A percentile compares a stretch with the other conserved stretches of the same genome.
phyloP scores from a whole-genome alignment of 2,888 invertebrate genomes.

The Listrodromus nycthemerus region DNA sequence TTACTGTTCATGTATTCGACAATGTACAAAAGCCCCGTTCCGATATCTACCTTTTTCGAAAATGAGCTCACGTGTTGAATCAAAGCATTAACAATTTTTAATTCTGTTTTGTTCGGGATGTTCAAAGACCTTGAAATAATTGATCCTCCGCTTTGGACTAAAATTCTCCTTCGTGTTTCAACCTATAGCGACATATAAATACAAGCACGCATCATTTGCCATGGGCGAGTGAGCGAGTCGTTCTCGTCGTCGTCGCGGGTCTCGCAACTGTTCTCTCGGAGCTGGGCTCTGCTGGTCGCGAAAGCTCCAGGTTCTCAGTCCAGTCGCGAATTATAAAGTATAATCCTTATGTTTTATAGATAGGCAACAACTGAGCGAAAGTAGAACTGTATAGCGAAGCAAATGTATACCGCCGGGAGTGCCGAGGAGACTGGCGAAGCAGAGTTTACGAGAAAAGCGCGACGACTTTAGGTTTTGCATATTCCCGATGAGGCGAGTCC shows the following conservation, averaged over 20 bases:
- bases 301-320: slow-evolving; percentile 35
- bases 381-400: background rate
- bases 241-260: slow-evolving; percentile 21
- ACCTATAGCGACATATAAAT: background rate
- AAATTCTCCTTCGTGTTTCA: background rate
- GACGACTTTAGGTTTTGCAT: slow-evolving; percentile 66
- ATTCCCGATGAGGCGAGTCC: slow-evolving; percentile 50
- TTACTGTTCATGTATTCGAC: background rate
- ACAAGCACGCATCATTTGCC: slow-evolving; percentile 71
- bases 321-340: slow-evolving; percentile 77
- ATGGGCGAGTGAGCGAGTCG: slow-evolving; percentile 56
- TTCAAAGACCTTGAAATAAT: background rate
- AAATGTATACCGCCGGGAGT: slow-evolving; percentile 28
- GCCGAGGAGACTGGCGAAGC: slow-evolving; percentile 24
- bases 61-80: background rate
- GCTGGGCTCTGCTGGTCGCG: slow-evolving; percentile 18
- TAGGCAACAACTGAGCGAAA: slow-evolving; percentile 63
- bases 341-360: slow-evolving; percentile 79
- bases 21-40: background rate
- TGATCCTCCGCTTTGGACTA: slow-evolving; percentile 5
- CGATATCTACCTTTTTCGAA: background rate
- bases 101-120: background rate
- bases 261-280: slow-evolving; percentile 30
- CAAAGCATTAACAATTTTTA: background rate
- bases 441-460: slow-evolving; percentile 64